Evolutionary conservation across 1,140 invertebrate genomes (phyloP), one percentile per base, ranked within the genome.

Genomic region (Tetramorium parvispinum): DNA sequence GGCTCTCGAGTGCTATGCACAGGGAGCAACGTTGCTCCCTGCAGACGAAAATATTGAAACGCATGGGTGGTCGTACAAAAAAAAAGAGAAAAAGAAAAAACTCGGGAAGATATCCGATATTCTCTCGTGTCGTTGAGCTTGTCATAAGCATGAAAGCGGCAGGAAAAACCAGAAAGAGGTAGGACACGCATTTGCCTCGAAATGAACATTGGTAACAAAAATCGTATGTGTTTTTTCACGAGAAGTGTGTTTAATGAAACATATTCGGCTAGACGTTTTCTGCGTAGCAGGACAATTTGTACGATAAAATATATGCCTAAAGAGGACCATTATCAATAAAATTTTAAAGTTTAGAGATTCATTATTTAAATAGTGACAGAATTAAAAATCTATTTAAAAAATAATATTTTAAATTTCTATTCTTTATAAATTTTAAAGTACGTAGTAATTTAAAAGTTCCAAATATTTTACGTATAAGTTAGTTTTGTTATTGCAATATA

Each of bases 1-100:
- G 13, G 37, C 24, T 46, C 63, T 86, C 76, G 49, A 81, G 11
- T 81, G 61, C 51, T 7, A 13, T 68, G 18, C 32, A 70, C 10
- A 57, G 61, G 53, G 2, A 27, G 53, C 6, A 43, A 73, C 71
- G 76, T 68, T 86, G 24, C 75, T 46, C 13, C 32, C 32, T 32
- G 32, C 21, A 43, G 85, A 57, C 51, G 63, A 43, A 79, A 86
- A 86, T 86, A 81, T 86, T 68, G 63, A 86, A 86, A 86, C 13
- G 76, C 66, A 63, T 55, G 76, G 71, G 51, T 37, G 27, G n/a
- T 11, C 53, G 51, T 66, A 32, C 16, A 7, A 51, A 16, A 49
- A 37, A 46, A 37, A 32, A 7, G 2, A 13, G 7, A 16, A 16
- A 57, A 24, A 57, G 7, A 61, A n/a, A 43, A 43, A 27, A 27